phyloP scores from a whole-genome alignment of 2,888 invertebrate species.

The Leptinotarsa peninsularis region DNA sequence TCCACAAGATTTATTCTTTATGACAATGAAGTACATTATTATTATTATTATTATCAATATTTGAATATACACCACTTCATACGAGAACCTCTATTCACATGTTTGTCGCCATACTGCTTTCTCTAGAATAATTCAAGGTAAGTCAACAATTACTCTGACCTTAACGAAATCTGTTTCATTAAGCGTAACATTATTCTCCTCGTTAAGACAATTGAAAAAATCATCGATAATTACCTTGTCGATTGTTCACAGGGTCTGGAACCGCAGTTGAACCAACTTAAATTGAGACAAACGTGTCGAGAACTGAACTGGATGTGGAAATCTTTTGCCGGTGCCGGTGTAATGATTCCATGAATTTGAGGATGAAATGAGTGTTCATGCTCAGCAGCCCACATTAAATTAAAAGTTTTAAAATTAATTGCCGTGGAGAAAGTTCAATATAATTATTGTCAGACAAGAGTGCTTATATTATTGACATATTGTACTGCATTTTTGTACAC shows the following conservation, averaged over 20 bases:
- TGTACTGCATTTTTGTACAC: neutral
- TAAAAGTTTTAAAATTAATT: slow-evolving; percentile 34
- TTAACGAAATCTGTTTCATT: slow-evolving; percentile 29
- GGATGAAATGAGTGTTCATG: slow-evolving; percentile 27
- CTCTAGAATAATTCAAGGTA: slow-evolving; percentile 37
- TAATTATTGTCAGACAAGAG: slow-evolving; percentile 7
- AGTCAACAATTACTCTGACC: slow-evolving; percentile 32
- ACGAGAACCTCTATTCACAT: neutral
- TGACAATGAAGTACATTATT: no score
- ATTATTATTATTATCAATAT: neutral
- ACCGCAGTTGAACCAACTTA: neutral
- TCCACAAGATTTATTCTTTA: no score
- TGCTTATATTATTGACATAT: slow-evolving; percentile 12
- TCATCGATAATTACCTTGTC: slow-evolving; percentile 4
- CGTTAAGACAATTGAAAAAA: slow-evolving; percentile 12
- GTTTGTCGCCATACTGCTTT: slow-evolving; percentile 25
- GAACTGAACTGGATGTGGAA: slow-evolving; percentile 2
- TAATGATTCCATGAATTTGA: slow-evolving; percentile 9
- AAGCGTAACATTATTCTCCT: slow-evolving; percentile 9
- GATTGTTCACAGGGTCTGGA: neutral
- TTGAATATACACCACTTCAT: neutral
- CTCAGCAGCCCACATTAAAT: slow-evolving; percentile 32
- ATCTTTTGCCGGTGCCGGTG: neutral
- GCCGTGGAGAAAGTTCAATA: slow-evolving; percentile 35
- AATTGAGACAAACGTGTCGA: slow-evolving; percentile 8